phyloP scores from a whole-genome alignment of 2,797 vertebrate species.

The Sebastes dallii region DNA sequence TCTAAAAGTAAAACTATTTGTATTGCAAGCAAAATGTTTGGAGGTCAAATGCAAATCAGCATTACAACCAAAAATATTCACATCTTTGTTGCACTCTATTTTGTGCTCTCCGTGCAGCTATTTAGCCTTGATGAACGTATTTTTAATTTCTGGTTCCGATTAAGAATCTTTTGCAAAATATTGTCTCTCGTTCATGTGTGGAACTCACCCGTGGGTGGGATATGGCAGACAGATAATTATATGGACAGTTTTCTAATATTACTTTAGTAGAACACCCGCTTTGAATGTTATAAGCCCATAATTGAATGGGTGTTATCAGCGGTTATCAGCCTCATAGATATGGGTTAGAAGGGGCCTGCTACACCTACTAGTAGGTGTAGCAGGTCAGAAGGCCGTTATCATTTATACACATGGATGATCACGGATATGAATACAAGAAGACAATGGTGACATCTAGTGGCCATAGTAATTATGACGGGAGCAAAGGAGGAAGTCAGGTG shows the following conservation, averaged over 20 bases:
- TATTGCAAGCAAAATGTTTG: not conserved
- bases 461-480: not conserved
- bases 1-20: not conserved
- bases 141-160: not conserved
- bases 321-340: not conserved
- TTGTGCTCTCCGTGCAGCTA: not conserved
- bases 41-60: not conserved
- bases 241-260: not conserved
- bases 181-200: not conserved
- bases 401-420: no score
- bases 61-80: not conserved
- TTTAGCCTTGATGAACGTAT: not conserved
- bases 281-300: not conserved
- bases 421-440: fast-evolving
- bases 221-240: not conserved
- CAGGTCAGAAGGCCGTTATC: no score
- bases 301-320: not conserved
- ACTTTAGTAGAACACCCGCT: not conserved
- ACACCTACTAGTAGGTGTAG: not conserved
- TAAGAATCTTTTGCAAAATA: not conserved
- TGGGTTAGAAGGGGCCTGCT: not conserved
- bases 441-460: not conserved
- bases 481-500: not conserved
- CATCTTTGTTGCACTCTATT: not conserved
- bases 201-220: not conserved